A percentile compares a stretch with the other conserved stretches of the same genome.
phyloP scores from a whole-genome alignment of 2,797 vertebrate genomes.

The Alectoris magna region DNA sequence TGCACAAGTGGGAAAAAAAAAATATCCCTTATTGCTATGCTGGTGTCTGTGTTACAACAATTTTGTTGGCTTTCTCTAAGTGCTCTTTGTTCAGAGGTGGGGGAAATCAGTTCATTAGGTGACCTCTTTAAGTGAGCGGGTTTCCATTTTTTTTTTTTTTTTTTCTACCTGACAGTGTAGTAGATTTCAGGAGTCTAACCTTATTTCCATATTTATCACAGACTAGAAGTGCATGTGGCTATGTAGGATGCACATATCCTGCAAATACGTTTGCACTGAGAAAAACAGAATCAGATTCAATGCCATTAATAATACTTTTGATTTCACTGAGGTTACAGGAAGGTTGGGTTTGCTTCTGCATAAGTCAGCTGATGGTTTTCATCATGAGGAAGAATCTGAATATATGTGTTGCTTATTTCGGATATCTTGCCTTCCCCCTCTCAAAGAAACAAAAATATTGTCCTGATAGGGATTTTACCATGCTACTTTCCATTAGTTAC shows the following conservation, averaged over 20 bases:
- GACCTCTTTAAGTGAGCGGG: neutral
- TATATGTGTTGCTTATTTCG: neutral
- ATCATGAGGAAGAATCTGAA: constrained; percentile 20
- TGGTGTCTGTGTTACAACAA: neutral
- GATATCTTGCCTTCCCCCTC: neutral
- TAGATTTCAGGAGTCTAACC: neutral
- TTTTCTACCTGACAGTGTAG: neutral
- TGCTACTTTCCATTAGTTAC: neutral
- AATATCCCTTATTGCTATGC: neutral
- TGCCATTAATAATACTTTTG: neutral
- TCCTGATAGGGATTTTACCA: constrained; percentile 5
- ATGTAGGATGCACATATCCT: neutral
- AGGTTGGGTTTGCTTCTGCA: neutral
- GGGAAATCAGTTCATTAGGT: constrained; percentile 11
- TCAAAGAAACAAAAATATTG: neutral
- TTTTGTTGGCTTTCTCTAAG: neutral
- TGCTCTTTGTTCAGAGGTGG: neutral
- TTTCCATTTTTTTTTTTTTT: neutral
- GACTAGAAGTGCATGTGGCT: neutral
- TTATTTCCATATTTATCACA: neutral
- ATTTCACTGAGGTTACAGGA: neutral
- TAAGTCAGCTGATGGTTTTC: constrained; percentile 29
- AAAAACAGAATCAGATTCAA: neutral
- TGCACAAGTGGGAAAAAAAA: neutral
- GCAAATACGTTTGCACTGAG: constrained; percentile 38